These are phyloP conservation scores for Monoplex corrugatus DNA, from an alignment of 2,888 invertebrate species.

Conservation along the genomic window DNA sequence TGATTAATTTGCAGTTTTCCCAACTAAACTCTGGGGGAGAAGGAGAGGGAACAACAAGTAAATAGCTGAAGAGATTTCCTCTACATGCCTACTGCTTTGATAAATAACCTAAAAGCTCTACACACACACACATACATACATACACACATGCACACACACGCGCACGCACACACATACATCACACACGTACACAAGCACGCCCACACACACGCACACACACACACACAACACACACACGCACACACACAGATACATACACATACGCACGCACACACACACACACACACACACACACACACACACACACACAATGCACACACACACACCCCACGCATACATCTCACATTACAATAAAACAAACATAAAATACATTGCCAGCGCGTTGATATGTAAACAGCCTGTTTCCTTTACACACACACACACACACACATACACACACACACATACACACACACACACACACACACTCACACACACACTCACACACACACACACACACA, in stretches of 20 bases:
- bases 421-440: conserved; percentile 26
- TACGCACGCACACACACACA: neutral
- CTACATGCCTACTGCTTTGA: too few relatives aligned
- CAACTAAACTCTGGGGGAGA: too few relatives aligned
- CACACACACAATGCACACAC: neutral
- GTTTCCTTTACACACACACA: too few relatives aligned
- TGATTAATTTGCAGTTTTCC: too few relatives aligned
- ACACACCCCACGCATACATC: too few relatives aligned
- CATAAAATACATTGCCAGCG: too few relatives aligned
- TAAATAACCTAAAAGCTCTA: too few relatives aligned
- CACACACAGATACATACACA: neutral
- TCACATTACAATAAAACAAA: too few relatives aligned
- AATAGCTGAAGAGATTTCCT: too few relatives aligned
- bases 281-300: conserved; percentile 22
- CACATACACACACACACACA: conserved; percentile 17
- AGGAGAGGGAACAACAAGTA: too few relatives aligned
- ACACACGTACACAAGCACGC: too few relatives aligned
- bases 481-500: conserved; percentile 4
- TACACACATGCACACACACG: neutral
- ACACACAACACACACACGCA: neutral
- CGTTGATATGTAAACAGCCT: too few relatives aligned
- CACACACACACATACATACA: neutral
- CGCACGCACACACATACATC: neutral
- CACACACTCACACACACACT: conserved; percentile 11
- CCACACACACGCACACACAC: neutral